Evolutionary conservation across 2,888 invertebrate species (phyloP).

Genomic region (Carpatolechia fugitivella): DNA sequence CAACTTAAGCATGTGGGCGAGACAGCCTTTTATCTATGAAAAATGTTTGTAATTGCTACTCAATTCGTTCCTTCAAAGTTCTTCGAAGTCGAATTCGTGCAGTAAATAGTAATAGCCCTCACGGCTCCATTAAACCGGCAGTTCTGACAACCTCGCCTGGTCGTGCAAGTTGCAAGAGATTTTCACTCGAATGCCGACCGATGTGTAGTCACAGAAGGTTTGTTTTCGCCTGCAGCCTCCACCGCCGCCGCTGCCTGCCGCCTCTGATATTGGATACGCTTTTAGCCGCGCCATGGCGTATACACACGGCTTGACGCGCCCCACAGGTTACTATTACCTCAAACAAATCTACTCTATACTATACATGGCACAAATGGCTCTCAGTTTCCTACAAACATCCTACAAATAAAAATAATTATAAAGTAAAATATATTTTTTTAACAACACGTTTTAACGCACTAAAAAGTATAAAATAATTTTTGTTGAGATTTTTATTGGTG

Average conservation of each 20-base stretch:
- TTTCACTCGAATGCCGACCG: not conserved
- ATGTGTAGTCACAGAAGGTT: not conserved
- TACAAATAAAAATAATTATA: too few species aligned
- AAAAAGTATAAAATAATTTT: too few species aligned
- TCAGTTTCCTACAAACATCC: too few species aligned
- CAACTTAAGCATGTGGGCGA: not conserved
- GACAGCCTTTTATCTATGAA: not conserved
- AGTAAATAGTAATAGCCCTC: slow-evolving; percentile 9
- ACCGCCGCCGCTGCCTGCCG: not conserved
- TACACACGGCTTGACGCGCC: not conserved
- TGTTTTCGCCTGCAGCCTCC: not conserved
- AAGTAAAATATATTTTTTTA: too few species aligned
- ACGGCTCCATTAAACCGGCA: not conserved
- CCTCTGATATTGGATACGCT: not conserved
- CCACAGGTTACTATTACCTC: not conserved
- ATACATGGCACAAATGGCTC: not conserved
- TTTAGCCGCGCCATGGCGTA: not conserved
- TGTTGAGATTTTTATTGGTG: too few species aligned
- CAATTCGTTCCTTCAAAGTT: slow-evolving; percentile 6
- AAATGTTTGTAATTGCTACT: slow-evolving; percentile 3
- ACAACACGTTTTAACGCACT: too few species aligned
- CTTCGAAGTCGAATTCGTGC: slow-evolving; percentile 6
- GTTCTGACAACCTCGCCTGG: not conserved
- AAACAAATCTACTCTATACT: not conserved
- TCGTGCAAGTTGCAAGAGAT: not conserved